A percentile compares a stretch with the other conserved stretches of the same genome.
phyloP scores from a whole-genome alignment of 2,113 vertebrate genomes.

The Prochilodus magdalenae region DNA sequence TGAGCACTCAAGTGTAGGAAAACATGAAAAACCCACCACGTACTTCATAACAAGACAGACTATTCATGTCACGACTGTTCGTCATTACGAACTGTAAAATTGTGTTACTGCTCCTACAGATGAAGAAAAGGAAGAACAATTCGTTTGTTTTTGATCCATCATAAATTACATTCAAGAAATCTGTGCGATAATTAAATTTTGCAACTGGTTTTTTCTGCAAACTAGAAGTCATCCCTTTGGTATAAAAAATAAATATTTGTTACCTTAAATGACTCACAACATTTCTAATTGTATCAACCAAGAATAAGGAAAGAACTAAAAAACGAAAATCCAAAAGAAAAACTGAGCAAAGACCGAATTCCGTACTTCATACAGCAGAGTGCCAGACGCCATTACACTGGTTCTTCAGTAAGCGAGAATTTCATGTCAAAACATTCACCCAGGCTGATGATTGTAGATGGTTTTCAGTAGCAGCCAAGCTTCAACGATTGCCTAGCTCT shows the following conservation, averaged over 20 bases:
- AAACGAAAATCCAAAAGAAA: not conserved
- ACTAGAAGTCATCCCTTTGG: slow-evolving; percentile 13
- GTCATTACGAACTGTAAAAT: slow-evolving; percentile 26
- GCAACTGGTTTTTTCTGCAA: slow-evolving; percentile 17
- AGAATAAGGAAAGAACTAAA: not conserved
- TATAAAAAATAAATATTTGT: slow-evolving; percentile 53
- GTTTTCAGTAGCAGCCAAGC: not conserved
- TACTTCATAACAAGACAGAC: slow-evolving; percentile 7
- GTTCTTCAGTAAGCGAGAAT: slow-evolving; percentile 41
- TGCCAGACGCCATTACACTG: slow-evolving; percentile 31
- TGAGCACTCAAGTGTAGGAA: no score
- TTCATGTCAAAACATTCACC: slow-evolving; percentile 38
- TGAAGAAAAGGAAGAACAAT: not conserved
- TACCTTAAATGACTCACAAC: slow-evolving; percentile 33
- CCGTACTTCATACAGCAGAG: slow-evolving; percentile 22
- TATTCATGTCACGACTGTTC: not conserved
- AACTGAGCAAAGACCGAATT: slow-evolving; percentile 6
- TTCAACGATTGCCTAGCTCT: not conserved
- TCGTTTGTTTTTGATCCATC: not conserved
- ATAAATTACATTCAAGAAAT: slow-evolving; percentile 37
- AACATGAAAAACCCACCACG: not conserved
- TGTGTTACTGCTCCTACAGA: not conserved
- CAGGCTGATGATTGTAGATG: slow-evolving; percentile 23
- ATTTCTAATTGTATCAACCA: slow-evolving; percentile 21
- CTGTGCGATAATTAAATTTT: slow-evolving; percentile 23